Evolutionary conservation across 2,888 invertebrate species (phyloP).

Genomic region (Frankliniella fusca): DNA sequence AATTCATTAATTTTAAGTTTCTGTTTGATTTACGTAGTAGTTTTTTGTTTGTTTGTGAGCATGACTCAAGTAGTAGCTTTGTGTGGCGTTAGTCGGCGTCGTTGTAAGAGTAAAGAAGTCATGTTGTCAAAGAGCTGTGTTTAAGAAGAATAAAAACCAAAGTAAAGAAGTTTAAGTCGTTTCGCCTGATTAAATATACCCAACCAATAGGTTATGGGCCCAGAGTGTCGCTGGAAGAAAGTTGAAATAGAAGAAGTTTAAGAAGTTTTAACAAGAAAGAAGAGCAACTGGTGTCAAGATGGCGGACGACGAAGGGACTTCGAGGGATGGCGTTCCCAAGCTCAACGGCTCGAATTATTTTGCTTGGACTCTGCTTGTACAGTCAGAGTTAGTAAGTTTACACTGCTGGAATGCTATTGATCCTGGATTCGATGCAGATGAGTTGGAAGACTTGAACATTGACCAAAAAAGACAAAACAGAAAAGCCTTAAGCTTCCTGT

Average conservation of each 20-base stretch:
- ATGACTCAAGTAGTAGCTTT: no score
- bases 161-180: no score
- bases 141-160: no score
- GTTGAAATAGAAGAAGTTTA: not conserved
- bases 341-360: not conserved
- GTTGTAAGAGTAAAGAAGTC: no score
- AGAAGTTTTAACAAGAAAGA: not conserved
- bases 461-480: not conserved
- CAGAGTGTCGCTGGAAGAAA: not conserved
- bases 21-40: no score
- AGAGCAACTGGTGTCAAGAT: not conserved
- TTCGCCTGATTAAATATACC: no score
- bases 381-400: not conserved
- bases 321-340: not conserved
- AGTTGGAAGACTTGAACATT: not conserved
- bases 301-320: not conserved
- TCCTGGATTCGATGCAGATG: not conserved
- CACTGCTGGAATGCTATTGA: not conserved
- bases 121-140: no score
- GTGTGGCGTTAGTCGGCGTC: no score
- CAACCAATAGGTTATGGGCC: not conserved
- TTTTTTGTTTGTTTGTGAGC: no score
- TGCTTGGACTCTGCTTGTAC: not conserved
- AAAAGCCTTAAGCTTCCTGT: no score
- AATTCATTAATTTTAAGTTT: no score